Conservation (phyloP, 2,113 vertebrate species). For the Cranoglanis bouderius region DNA sequence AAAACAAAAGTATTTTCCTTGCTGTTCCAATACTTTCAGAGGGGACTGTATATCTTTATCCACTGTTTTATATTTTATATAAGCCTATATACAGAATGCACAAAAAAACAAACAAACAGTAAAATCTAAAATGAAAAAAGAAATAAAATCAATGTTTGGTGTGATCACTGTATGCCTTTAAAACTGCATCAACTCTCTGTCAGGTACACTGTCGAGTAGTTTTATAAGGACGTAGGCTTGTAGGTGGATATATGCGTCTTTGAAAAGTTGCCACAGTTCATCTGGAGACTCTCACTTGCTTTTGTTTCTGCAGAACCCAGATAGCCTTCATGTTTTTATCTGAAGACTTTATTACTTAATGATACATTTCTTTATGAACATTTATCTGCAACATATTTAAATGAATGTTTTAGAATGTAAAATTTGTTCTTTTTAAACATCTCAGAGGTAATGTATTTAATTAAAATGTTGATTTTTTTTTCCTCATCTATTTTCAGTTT, state of each 20-base stretch:
- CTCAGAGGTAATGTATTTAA: not conserved
- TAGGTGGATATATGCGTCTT: not conserved
- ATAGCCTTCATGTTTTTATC: not conserved
- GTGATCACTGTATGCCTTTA: not conserved
- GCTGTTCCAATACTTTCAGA: not conserved
- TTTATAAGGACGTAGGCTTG: not conserved
- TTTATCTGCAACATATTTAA: not conserved
- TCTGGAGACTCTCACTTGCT: not conserved
- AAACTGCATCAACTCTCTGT: not conserved
- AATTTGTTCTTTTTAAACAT: not conserved
- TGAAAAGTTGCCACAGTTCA: not conserved
- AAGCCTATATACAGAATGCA: not conserved
- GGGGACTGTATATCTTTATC: not conserved
- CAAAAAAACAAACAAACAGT: not conserved
- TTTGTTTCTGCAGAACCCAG: not conserved
- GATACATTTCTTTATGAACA: not conserved
- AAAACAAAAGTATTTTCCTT: not conserved
- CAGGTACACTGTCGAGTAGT: too few relatives aligned
- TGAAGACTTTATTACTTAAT: not conserved
- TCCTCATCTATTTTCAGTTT: constrained; percentile 76
- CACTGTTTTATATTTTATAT: not conserved
- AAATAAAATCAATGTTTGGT: not conserved
- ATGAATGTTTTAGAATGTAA: not conserved
- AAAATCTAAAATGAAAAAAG: not conserved
- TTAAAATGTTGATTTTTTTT: not conserved